Base-by-base conservation (phyloP, 2,797 vertebrate species). In the Hoplostethus mediterraneus region DNA sequence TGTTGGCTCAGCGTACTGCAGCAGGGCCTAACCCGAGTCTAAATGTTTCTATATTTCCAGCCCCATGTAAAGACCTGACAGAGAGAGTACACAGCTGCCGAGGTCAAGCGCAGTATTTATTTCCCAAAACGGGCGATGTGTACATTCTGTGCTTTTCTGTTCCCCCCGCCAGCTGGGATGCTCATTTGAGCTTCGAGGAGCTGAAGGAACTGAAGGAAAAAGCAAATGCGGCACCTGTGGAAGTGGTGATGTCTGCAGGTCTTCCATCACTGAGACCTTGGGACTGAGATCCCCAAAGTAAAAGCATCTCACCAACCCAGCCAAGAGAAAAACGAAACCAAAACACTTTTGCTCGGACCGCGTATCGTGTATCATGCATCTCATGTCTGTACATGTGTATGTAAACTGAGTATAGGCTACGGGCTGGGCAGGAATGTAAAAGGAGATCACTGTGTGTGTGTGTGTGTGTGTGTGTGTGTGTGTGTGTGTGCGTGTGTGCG, bases 141-240 rank as follows among this genome's bases (percentile, higher is more conserved):
- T 73, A 89, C 83, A 83, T 89, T 83, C 83, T 85, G 85, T 88
- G 71, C 83, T 87, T 87, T 86, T 68, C 63, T 67, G 63, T 67
- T 87, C 85, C 81, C 81, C 21, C 85, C 66, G 81, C 74, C 87
- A 89, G 81, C 84, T 87, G 84, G 58, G 69, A 75, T 54, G 2
- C 45, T 85, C 69, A 52, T 79, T 82, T 28, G 72, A 48, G 21
- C 45, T 21, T 4, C 1, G 40, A 60, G 65, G 28, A 47, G 36
- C 16, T 21, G 45, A 66, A 48, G 52, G 47, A 60, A 73, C 25
- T 6, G 25, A 52, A 9, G 61, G 54, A 45, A 30, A 21, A 71
- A 71, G 33, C 57, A 68, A 13, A 11, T 40, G 8, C 51, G 55
- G 36, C 51, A 6, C 14, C 47, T 52, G 62, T 52, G n/a, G 36